Conservation (phyloP, 2,888 invertebrate genomes). For the Apeira syringaria region DNA sequence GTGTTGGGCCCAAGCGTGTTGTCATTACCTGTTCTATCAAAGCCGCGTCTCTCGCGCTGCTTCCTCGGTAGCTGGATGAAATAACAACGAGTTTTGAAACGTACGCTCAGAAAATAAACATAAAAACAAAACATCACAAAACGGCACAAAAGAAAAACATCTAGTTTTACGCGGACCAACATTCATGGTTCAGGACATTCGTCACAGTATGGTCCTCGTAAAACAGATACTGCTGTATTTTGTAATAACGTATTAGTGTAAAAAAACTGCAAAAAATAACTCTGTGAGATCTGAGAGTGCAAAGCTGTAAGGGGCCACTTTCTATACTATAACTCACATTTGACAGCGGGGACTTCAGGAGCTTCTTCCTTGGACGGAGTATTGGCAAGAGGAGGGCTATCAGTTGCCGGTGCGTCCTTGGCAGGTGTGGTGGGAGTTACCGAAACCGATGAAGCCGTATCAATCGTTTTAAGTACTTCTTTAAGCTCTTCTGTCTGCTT, state of each 20-base stretch:
- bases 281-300: conserved; percentile 74
- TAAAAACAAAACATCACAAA: conserved; percentile 80
- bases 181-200: conserved; percentile 16
- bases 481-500: conserved; percentile 11
- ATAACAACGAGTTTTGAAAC: conserved; percentile 82
- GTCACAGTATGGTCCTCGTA: conserved; percentile 42
- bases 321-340: conserved; percentile 69
- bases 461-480: conserved; percentile 17
- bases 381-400: conserved; percentile 70
- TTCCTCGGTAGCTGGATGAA: conserved; percentile 84
- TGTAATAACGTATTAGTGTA: conserved; percentile 71
- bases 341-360: conserved; percentile 57
- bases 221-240: conserved; percentile 59
- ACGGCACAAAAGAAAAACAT: conserved; percentile 76
- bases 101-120: conserved; percentile 75
- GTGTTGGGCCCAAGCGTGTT: conserved; percentile 72
- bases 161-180: conserved; percentile 47
- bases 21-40: conserved; percentile 83
- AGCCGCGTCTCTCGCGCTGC: conserved; percentile 84
- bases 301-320: conserved; percentile 62
- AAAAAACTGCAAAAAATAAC: conserved; percentile 79
- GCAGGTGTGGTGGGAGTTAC: conserved; percentile 7
- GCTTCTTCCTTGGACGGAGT: conserved; percentile 70
- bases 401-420: conserved; percentile 34
- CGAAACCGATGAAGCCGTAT: conserved; percentile 6